A percentile compares a stretch with the other conserved stretches of the same genome.
Conservation (phyloP, 1,140 invertebrate genomes). For the Holotrichia oblita region DNA sequence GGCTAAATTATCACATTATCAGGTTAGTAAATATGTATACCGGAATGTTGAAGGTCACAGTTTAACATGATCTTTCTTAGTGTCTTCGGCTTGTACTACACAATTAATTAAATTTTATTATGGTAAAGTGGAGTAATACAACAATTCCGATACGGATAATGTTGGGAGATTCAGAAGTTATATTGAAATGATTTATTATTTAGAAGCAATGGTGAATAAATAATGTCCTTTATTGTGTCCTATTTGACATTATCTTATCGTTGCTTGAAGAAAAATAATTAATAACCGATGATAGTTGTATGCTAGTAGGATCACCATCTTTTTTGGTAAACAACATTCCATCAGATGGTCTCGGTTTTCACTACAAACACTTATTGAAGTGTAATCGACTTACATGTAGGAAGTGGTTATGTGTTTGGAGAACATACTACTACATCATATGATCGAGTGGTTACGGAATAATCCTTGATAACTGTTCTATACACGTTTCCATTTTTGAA, state of each 20-base stretch:
- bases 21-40: not conserved
- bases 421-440: too few species aligned
- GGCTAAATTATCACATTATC: constrained; percentile 7
- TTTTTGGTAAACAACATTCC: constrained; percentile 5
- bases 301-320: not conserved
- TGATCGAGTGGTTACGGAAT: too few species aligned
- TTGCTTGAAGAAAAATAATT: not conserved
- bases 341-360: not conserved
- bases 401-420: too few species aligned
- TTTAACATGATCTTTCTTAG: not conserved
- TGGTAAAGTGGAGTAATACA: constrained; percentile 17
- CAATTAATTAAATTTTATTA: constrained; percentile 32
- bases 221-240: not conserved
- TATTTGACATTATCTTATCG: not conserved
- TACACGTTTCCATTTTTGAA: too few species aligned
- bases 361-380: too few species aligned
- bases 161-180: not conserved
- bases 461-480: too few species aligned
- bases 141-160: not conserved
- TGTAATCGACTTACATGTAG: too few species aligned
- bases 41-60: not conserved
- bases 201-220: constrained; percentile 3
- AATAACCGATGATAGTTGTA: constrained; percentile 8
- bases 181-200: constrained; percentile 18
- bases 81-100: not conserved